Percentiles rank a stretch among this genome's conserved stretches.
phyloP scores from a whole-genome alignment of 2,797 vertebrate genomes.

The Poecile montanus region DNA sequence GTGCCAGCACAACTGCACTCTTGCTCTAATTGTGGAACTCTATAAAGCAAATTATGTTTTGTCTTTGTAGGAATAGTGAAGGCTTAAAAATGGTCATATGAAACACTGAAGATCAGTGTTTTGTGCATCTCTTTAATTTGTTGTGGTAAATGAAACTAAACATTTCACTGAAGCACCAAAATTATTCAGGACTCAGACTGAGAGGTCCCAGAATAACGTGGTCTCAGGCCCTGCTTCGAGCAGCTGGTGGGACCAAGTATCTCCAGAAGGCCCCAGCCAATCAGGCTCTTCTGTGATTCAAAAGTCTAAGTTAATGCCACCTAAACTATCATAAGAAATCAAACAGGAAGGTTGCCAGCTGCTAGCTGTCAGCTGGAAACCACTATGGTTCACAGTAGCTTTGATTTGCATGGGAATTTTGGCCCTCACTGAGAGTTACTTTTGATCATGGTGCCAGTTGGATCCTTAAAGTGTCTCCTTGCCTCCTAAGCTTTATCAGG shows the following conservation, averaged over 20 bases:
- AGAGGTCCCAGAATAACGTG: neutral
- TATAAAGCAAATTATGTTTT: neutral
- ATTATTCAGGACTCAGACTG: neutral
- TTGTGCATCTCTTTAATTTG: neutral
- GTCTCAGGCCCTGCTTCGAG: rapidly evolving
- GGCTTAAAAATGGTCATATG: neutral
- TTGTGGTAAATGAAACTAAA: neutral
- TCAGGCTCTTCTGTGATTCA: neutral
- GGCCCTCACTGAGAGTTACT: neutral
- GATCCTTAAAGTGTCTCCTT: neutral
- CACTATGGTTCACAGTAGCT: neutral
- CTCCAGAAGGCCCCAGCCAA: neutral
- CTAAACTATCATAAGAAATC: neutral
- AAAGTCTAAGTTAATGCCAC: neutral
- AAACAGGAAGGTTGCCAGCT: neutral
- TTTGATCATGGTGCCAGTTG: neutral
- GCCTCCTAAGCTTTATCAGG: neutral
- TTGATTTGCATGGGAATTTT: neutral
- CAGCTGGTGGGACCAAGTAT: neutral
- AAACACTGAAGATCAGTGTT: neutral
- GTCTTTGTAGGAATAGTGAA: neutral
- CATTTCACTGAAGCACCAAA: neutral
- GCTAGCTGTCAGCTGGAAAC: neutral
- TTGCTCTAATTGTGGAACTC: neutral
- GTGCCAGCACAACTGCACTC: neutral